A percentile compares a stretch with the other conserved stretches of the same genome.
phyloP scores from a whole-genome alignment of 2,113 vertebrate species.

The Monopterus albus region DNA sequence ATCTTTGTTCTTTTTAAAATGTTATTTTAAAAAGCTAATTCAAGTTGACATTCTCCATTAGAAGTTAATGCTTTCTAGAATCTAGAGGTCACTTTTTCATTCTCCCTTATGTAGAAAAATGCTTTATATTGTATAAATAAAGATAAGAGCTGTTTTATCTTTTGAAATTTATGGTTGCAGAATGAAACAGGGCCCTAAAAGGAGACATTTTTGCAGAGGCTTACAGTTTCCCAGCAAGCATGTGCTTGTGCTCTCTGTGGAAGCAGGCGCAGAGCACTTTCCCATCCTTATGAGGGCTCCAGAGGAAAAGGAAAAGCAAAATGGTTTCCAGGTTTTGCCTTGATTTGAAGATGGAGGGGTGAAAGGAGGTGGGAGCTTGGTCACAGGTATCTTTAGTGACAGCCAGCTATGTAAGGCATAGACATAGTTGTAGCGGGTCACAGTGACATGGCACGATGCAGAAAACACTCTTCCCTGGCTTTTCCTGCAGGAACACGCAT shows the following conservation, averaged over 20 bases:
- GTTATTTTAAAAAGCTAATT: not conserved
- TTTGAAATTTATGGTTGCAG: constrained; percentile 60
- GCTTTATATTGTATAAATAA: constrained; percentile 62
- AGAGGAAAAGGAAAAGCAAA: constrained; percentile 66
- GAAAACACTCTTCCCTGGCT: not conserved
- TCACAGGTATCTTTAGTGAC: constrained; percentile 48
- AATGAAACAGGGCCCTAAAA: constrained; percentile 70
- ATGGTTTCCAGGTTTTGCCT: constrained; percentile 78
- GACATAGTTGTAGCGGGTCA: constrained; percentile 8
- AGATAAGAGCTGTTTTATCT: constrained; percentile 67
- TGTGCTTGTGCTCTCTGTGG: constrained; percentile 49
- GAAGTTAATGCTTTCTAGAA: constrained; percentile 34
- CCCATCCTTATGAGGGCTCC: constrained; percentile 69
- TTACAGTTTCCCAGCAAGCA: constrained; percentile 71
- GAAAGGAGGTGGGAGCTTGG: not conserved
- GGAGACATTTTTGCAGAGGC: constrained; percentile 63
- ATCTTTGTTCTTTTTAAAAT: constrained; percentile 7
- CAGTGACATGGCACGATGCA: constrained; percentile 34
- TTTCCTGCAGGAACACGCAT: too few species aligned
- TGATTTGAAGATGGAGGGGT: constrained; percentile 55
- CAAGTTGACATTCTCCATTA: constrained; percentile 15
- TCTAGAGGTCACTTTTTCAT: constrained; percentile 33
- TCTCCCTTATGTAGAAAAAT: constrained; percentile 34
- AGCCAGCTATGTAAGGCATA: constrained; percentile 34
- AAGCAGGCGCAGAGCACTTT: constrained; percentile 65